Evolutionary conservation across 1,140 invertebrate species (phyloP).

Genomic region (Cylas formicarius): DNA sequence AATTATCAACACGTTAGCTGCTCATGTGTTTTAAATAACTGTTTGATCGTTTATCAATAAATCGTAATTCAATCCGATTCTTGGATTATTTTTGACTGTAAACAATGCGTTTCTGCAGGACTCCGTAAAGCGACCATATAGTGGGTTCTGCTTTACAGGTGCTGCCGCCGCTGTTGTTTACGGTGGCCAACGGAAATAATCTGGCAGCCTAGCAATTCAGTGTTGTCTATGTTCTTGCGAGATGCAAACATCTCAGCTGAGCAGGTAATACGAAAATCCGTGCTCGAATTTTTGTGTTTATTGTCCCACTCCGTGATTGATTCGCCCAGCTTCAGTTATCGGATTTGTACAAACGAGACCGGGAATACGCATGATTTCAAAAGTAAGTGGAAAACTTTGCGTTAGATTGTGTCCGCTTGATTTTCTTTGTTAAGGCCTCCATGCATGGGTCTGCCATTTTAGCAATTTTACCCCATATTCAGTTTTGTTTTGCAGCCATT

Average conservation of each 20-base stretch:
- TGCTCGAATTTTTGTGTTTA: not conserved
- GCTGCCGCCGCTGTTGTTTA: slow-evolving; percentile 14
- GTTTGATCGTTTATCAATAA: too few species aligned
- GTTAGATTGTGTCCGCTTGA: not conserved
- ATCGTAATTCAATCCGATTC: too few species aligned
- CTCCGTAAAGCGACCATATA: slow-evolving; percentile 5
- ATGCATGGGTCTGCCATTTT: slow-evolving; percentile 20
- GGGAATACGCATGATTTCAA: slow-evolving; percentile 20
- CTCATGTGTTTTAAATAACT: too few species aligned
- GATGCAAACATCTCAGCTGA: slow-evolving; percentile 13
- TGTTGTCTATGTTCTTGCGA: slow-evolving; percentile 18
- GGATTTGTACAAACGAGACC: not conserved
- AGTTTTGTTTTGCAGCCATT: not conserved
- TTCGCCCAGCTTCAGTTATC: not conserved
- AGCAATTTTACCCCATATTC: slow-evolving; percentile 6
- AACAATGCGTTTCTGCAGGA: not conserved
- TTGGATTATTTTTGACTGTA: too few species aligned
- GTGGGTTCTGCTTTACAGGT: slow-evolving; percentile 17
- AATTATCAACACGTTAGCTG: too few species aligned
- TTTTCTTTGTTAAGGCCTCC: slow-evolving; percentile 20
- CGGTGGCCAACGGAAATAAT: too few species aligned
- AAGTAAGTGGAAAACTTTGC: slow-evolving; percentile 20
- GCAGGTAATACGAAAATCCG: slow-evolving; percentile 6
- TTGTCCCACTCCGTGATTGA: not conserved
- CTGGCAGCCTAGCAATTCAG: slow-evolving; percentile 13